Evolutionary conservation across 2,888 invertebrate genomes (phyloP).

Genomic region (Formica aserva): DNA sequence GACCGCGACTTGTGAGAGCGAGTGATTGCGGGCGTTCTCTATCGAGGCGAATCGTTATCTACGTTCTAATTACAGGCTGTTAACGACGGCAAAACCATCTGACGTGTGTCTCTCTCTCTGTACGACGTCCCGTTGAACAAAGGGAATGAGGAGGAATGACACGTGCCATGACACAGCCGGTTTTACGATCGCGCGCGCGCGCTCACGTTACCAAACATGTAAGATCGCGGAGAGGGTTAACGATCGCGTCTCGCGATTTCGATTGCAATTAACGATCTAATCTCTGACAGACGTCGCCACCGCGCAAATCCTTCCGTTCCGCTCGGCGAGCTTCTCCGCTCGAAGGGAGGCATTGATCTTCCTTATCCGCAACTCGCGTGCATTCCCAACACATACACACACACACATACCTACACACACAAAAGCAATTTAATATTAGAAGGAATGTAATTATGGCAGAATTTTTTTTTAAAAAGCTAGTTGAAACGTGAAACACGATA

Average conservation of each 20-base stretch:
- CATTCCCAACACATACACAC: background rate
- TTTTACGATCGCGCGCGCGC: slow-evolving; percentile 3
- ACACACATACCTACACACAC: background rate
- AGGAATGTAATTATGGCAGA: slow-evolving; percentile 35
- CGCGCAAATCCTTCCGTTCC: slow-evolving; percentile 9
- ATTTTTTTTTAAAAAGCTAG: background rate
- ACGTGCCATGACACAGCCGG: slow-evolving; percentile 35
- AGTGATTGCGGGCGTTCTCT: slow-evolving; percentile 55
- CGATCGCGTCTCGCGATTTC: slow-evolving; percentile 30
- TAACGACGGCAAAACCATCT: slow-evolving; percentile 47
- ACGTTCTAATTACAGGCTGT: slow-evolving; percentile 73
- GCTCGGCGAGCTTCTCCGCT: slow-evolving; percentile 23
- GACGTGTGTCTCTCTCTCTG: slow-evolving; percentile 18
- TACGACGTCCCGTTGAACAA: slow-evolving; percentile 32
- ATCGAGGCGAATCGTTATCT: slow-evolving; percentile 69
- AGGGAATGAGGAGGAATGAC: slow-evolving; percentile 30
- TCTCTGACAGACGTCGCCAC: slow-evolving; percentile 40
- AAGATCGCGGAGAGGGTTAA: slow-evolving; percentile 29
- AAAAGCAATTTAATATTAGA: background rate
- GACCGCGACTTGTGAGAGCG: slow-evolving; percentile 44
- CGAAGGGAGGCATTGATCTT: background rate
- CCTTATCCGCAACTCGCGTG: background rate
- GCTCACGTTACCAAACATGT: background rate
- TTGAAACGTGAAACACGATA: slow-evolving; percentile 18
- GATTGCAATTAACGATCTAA: slow-evolving; percentile 42